Percentiles rank a stretch among this genome's conserved stretches.
These are phyloP conservation scores for Galendromus occidentalis DNA, from an alignment of 1,140 invertebrate genomes.

Conservation along the genomic window DNA sequence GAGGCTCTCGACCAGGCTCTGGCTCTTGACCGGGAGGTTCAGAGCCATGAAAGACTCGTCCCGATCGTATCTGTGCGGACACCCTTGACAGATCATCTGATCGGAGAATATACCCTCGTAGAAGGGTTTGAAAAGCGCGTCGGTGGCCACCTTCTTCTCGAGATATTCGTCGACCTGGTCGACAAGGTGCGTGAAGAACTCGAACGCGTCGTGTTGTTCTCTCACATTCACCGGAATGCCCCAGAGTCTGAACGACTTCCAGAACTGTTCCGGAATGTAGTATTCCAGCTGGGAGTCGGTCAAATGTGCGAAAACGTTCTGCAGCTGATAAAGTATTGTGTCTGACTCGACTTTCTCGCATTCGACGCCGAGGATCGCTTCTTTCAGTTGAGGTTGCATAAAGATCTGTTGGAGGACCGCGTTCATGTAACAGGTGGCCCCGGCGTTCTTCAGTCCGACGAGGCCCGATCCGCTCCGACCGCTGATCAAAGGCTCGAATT, in stretches of 20 bases:
- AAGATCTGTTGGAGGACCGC: constrained; percentile 38
- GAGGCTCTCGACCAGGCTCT: constrained; percentile 36
- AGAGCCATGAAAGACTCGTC: constrained; percentile 39
- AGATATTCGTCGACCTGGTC: constrained; percentile 38
- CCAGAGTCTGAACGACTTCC: constrained; percentile 37
- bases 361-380: constrained; percentile 31
- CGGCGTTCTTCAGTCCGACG: constrained; percentile 41
- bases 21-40: constrained; percentile 37
- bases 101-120: constrained; percentile 39
- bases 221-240: constrained; percentile 38
- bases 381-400: constrained; percentile 33
- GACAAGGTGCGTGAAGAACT: constrained; percentile 37
- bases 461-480: constrained; percentile 32
- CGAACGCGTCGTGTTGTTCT: constrained; percentile 42
- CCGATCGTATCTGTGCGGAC: constrained; percentile 38
- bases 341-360: constrained; percentile 26
- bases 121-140: constrained; percentile 25
- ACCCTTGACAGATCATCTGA: constrained; percentile 41
- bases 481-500: constrained; percentile 34
- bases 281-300: constrained; percentile 37
- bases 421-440: constrained; percentile 44
- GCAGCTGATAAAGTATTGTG: constrained; percentile 33
- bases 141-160: constrained; percentile 21
- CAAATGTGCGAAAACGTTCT: constrained; percentile 38
- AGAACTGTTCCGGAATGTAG: constrained; percentile 38